phyloP scores from a whole-genome alignment of 2,113 vertebrate genomes.

The Sceloporus tristichus region DNA sequence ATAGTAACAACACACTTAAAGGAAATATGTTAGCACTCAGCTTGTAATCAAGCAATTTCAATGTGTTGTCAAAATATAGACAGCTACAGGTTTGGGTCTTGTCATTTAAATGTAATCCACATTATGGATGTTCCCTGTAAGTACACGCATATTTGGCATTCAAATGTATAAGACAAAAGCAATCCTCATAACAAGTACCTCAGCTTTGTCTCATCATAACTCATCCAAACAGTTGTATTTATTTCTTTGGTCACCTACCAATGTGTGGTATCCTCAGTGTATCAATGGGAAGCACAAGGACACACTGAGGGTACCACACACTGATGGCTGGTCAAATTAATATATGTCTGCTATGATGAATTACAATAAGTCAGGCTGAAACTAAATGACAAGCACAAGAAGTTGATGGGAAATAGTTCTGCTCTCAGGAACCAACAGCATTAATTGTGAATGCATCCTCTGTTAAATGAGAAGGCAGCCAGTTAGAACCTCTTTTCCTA shows the following conservation, averaged over 20 bases:
- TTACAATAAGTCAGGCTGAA: too few relatives aligned
- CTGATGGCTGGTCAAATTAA: too few relatives aligned
- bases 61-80: background rate
- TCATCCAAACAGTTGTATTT: background rate
- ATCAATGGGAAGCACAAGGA: too few relatives aligned
- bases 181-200: background rate
- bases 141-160: background rate
- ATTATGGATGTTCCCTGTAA: background rate
- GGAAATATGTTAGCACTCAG: background rate
- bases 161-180: background rate
- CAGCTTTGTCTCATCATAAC: background rate
- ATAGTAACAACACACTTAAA: background rate
- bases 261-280: background rate
- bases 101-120: background rate
- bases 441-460: background rate
- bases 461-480: background rate
- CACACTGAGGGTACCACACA: too few relatives aligned
- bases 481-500: background rate
- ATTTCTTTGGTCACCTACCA: background rate
- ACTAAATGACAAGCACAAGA: too few relatives aligned
- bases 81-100: background rate
- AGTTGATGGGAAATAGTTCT: background rate
- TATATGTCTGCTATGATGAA: too few relatives aligned
- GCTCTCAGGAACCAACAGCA: background rate
- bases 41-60: background rate